These are phyloP conservation scores for Metellina segmentata DNA, from an alignment of 2,888 invertebrate genomes.

Conservation along the genomic window DNA sequence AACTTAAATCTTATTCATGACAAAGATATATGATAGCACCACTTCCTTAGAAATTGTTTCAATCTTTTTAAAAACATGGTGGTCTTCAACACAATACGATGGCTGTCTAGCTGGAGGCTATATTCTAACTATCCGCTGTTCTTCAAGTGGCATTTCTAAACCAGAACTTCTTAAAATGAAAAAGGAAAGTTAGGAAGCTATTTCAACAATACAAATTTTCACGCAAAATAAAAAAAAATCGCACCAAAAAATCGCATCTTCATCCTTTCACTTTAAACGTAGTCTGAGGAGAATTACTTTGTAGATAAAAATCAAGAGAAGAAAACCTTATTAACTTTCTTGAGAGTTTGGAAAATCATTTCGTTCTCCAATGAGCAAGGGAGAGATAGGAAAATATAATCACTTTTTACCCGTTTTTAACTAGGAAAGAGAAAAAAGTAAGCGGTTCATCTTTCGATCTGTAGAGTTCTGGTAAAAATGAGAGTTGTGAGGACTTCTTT, in stretches of 20 bases:
- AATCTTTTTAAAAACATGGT: too few relatives aligned
- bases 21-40: too few relatives aligned
- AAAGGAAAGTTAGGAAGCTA: background rate
- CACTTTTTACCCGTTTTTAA: constrained; percentile 39
- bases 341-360: constrained; percentile 30
- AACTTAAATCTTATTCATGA: too few relatives aligned
- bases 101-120: too few relatives aligned
- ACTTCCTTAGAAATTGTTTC: too few relatives aligned
- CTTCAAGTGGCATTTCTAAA: background rate
- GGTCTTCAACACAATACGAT: too few relatives aligned
- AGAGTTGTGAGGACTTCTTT: background rate
- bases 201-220: background rate
- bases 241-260: background rate
- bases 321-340: constrained; percentile 21
- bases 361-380: constrained; percentile 15
- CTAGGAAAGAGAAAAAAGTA: background rate
- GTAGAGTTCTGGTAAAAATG: background rate
- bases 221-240: background rate
- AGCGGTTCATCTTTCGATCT: background rate
- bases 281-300: background rate
- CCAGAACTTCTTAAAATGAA: background rate
- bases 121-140: too few relatives aligned
- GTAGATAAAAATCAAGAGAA: background rate
- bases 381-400: constrained; percentile 43
- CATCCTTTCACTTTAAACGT: background rate